Conservation (phyloP, 2,113 vertebrate genomes). For the Pundamilia nyererei region DNA sequence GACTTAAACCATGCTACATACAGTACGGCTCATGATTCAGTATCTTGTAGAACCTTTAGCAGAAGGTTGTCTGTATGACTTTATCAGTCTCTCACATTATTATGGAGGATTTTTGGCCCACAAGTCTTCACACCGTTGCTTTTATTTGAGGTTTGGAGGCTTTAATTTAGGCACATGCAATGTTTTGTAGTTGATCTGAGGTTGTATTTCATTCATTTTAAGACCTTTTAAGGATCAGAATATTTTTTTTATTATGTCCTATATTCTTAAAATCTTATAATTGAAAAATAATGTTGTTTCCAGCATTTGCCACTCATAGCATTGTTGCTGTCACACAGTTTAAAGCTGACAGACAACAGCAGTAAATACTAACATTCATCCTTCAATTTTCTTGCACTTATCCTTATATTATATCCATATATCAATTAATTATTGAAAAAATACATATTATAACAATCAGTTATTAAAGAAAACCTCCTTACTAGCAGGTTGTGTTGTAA, state of each 20-base stretch:
- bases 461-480: background rate
- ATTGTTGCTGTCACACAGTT: background rate
- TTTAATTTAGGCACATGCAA: background rate
- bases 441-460: background rate
- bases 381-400: background rate
- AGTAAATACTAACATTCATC: accelerated
- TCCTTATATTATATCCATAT: background rate
- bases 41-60: background rate
- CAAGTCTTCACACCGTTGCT: background rate
- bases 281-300: background rate
- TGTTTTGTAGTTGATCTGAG: background rate
- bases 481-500: background rate
- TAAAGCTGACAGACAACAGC: background rate
- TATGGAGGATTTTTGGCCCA: background rate
- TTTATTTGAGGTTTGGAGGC: background rate
- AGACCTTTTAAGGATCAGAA: background rate
- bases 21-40: accelerated
- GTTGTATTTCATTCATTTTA: background rate
- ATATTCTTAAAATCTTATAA: background rate
- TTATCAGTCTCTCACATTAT: background rate
- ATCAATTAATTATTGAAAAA: background rate
- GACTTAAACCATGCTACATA: background rate
- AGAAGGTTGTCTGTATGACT: background rate
- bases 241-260: background rate
- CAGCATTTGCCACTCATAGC: background rate